A percentile compares a stretch with the other conserved stretches of the same genome.
These are phyloP conservation scores for Luperina nickerlii DNA, from an alignment of 2,888 invertebrate genomes.

Conservation along the genomic window DNA sequence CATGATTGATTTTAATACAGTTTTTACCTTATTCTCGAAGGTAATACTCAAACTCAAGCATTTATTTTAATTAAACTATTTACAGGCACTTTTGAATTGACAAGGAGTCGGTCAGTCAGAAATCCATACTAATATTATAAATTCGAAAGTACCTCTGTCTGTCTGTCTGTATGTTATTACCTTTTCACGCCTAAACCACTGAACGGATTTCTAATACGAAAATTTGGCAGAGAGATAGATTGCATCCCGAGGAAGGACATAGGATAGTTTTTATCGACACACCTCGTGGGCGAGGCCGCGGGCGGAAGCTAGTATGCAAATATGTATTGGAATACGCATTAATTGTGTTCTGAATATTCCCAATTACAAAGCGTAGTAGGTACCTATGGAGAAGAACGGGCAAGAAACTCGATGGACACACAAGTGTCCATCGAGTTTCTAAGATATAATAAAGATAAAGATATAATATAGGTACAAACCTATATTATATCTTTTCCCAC, in stretches of 20 bases:
- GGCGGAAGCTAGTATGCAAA: neutral
- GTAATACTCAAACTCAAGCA: neutral
- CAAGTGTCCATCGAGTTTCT: no score
- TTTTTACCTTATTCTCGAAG: neutral
- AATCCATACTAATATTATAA: neutral
- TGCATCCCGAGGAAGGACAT: no score
- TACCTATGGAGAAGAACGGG: neutral
- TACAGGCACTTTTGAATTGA: neutral
- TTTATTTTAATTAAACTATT: neutral
- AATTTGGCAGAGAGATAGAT: no score
- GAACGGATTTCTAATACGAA: no score
- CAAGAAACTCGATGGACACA: neutral
- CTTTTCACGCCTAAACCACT: no score
- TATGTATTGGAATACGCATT: no score
- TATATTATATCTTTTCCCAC: slow-evolving; percentile 29
- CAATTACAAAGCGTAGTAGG: neutral
- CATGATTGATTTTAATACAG: neutral
- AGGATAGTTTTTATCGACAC: no score
- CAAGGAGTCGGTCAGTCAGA: neutral
- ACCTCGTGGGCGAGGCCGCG: no score
- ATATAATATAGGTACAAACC: no score
- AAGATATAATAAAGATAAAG: no score
- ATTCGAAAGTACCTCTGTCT: no score
- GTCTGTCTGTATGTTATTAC: no score
- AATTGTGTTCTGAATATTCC: neutral